Conservation (phyloP, 1,140 invertebrate species). For the Agrypnia vestita region DNA sequence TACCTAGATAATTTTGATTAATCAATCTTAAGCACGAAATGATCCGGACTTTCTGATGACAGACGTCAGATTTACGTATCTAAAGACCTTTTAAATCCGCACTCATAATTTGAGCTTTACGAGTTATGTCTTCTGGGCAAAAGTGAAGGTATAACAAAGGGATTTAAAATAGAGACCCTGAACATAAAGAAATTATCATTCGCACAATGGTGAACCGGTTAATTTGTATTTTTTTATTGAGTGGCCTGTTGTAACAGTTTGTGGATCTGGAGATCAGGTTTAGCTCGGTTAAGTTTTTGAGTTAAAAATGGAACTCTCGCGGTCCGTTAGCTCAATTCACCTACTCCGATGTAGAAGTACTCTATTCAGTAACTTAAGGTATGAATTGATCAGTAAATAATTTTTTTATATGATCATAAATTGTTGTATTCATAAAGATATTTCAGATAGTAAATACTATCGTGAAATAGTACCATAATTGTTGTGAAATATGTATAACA, state of each 20-base stretch:
- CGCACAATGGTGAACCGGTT: not conserved
- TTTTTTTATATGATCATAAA: too few species aligned
- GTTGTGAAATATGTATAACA: too few species aligned
- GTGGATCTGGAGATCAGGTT: not conserved
- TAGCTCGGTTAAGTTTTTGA: slow-evolving; percentile 22
- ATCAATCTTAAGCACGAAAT: too few species aligned
- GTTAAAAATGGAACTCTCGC: slow-evolving; percentile 29
- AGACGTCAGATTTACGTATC: too few species aligned
- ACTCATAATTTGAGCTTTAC: not conserved
- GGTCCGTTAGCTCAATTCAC: slow-evolving; percentile 20
- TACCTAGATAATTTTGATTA: too few species aligned
- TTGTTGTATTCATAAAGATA: too few species aligned
- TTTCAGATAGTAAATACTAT: too few species aligned
- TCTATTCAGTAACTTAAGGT: slow-evolving; percentile 2
- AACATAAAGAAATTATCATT: not conserved
- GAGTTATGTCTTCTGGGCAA: not conserved
- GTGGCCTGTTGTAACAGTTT: not conserved
- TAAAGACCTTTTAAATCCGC: too few species aligned
- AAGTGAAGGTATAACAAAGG: not conserved
- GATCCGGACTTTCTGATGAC: too few species aligned
- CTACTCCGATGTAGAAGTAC: slow-evolving; percentile 9
- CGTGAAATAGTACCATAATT: too few species aligned
- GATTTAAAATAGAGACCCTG: not conserved
- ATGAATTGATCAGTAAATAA: too few species aligned
- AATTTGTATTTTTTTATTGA: not conserved